Base-by-base conservation (phyloP, 2,113 vertebrate species). In the Coptodon bakossiorum region DNA sequence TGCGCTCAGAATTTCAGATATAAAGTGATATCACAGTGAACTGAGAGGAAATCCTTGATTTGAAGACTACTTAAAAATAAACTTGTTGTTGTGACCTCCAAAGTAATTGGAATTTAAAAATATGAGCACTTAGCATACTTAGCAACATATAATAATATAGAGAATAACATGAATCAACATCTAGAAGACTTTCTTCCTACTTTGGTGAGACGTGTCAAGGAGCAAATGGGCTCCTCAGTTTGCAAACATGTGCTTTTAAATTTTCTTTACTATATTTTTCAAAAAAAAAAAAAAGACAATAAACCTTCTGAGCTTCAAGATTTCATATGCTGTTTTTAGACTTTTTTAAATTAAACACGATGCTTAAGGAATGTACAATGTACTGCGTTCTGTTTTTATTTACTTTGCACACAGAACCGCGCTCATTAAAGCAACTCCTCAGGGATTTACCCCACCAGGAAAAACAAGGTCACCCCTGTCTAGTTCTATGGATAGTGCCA, bases 391-490 rank as follows among this genome's bases (percentile, higher is more conserved):
- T 31, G 24, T 31, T 50, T 78, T 78, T 50, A 78, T 78, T 78
- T 50, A 78, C 71, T 8, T 78, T 78, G 71, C 16, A n/a, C 71
- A 50, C 43, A 78, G 71, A 78, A 31, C 43, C 31, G 27, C 16
- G 3, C 27, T 78, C 45, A 78, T 31, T 78, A 78, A 31, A 50
- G 27, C 10, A 19, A 50, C 43, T 50, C 45, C 71, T 50, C 27
- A 11, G 71, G 71, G 71, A 78, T 50, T 78, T 78, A 78, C 16
- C 27, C 16, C 27, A 78, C 45, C 71, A 78, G 71, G 71, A 78
- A 78, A 50, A 78, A 78, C 71, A 78, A 78, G 71, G 71, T 78
- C 71, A 31, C 71, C 71, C 24, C 10, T 78, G 71, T 78, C 71
- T n/a, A 50, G 71, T 50, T 29, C 71, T n/a, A 50, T 78, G 71